Base-by-base conservation (phyloP, 2,888 invertebrate species). In the Pristionchus entomophagus region DNA sequence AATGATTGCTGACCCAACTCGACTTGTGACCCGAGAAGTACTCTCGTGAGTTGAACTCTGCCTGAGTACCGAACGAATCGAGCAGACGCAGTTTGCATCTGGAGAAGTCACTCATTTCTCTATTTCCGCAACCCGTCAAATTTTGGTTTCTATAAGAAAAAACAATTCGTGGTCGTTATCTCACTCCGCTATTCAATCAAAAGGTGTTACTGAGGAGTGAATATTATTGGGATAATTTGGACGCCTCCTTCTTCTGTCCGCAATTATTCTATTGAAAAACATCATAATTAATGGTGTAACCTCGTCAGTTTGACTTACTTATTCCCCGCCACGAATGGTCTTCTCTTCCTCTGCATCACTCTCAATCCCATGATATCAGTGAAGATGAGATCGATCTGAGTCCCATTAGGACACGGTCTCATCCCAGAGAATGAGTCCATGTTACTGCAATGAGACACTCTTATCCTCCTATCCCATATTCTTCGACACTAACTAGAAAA, bases 51-150 rank as follows among this genome's bases (percentile, higher is more conserved):
- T 94, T 94, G 90, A 94, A 95, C 17, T 94, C 94, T 38, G 94
- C 94, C 87, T 95, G 94, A 19, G 94, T 94, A 35, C 95, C 95
- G 91, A 95, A 95, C 1, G 94, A 94, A 89, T 95, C 95, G 19
- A 95, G 92, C 53, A 95, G 93, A n/a, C 95, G 91, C 51, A 94
- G 88, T 45, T 94, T 90, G 88, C 95, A 95, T 86, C 94, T 94
- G 89, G 26, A 84, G 14, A 38, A 86, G 59, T 45, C 69, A 8
- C 10, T 69, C 12, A 38, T 69, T 22, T n/a, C 38, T 78, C n/a
- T 78, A 78, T n/a, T 10, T 56, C n/a, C n/a, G n/a, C n/a, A n/a
- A n/a, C n/a, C n/a, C n/a, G n/a, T n/a, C n/a, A n/a, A n/a, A n/a
- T n/a, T n/a, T n/a, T n/a, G n/a, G n/a, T n/a, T n/a, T n/a, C n/a